These are phyloP conservation scores for Cyrtodaria siliqua DNA, from an alignment of 2,888 invertebrate species.

Conservation along the genomic window DNA sequence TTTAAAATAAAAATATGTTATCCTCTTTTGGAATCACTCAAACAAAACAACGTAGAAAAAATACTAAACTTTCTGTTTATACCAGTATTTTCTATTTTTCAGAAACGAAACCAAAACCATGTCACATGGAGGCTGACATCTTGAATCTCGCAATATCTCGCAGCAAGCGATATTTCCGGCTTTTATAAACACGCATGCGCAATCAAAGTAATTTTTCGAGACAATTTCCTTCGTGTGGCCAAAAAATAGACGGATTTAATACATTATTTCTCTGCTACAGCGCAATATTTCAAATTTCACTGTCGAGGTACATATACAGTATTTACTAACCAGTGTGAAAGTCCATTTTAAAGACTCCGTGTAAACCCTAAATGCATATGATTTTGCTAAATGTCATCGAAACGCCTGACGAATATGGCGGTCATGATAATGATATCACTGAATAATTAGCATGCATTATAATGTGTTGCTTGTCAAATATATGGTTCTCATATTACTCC, in stretches of 20 bases:
- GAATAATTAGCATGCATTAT: conserved; percentile 75
- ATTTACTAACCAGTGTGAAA: too few relatives aligned
- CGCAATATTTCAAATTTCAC: neutral
- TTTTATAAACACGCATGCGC: conserved; percentile 46
- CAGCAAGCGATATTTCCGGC: neutral
- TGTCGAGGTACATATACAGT: conserved; percentile 6
- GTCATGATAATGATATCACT: conserved; percentile 63
- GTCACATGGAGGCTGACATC: conserved; percentile 6
- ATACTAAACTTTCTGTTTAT: too few relatives aligned
- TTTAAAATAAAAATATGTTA: too few relatives aligned
- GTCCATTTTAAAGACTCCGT: too few relatives aligned
- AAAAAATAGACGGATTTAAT: conserved; percentile 52
- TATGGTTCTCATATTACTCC: too few relatives aligned
- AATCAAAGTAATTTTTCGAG: conserved; percentile 53
- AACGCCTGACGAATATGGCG: conserved; percentile 72
- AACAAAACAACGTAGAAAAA: too few relatives aligned
- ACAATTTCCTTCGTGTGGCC: conserved; percentile 47
- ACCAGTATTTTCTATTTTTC: too few relatives aligned
- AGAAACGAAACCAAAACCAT: neutral
- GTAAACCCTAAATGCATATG: neutral
- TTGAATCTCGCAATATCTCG: conserved; percentile 1
- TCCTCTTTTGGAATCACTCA: too few relatives aligned
- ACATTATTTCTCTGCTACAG: conserved; percentile 45
- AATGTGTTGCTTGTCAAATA: conserved; percentile 7
- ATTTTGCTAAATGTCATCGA: conserved; percentile 40